Percentiles rank a stretch among this genome's conserved stretches.
These are phyloP conservation scores for Isichthys henryi DNA, from an alignment of 2,113 vertebrate genomes.

Conservation along the genomic window DNA sequence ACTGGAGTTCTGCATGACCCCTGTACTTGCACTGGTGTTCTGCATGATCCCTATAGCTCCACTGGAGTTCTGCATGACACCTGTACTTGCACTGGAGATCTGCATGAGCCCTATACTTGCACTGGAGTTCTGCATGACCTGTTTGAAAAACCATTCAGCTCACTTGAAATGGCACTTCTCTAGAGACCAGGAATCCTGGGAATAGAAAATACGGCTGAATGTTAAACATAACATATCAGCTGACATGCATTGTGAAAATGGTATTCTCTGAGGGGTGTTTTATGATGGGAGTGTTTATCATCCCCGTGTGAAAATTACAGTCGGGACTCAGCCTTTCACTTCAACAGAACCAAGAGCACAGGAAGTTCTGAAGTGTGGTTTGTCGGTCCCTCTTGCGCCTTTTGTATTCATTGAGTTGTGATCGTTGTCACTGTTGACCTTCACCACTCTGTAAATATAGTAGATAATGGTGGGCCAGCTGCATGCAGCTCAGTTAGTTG, in stretches of 20 bases:
- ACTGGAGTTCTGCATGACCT: background rate
- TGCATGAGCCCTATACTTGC: too few relatives aligned
- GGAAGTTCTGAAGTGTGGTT: background rate
- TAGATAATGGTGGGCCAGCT: background rate
- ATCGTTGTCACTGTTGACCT: background rate
- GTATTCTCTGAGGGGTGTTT: background rate
- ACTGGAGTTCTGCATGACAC: background rate
- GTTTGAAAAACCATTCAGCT: background rate
- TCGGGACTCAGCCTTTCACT: background rate
- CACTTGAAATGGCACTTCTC: background rate
- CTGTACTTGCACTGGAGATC: background rate
- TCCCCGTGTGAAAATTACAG: background rate
- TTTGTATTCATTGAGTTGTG: background rate
- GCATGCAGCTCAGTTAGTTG: background rate
- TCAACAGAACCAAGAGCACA: background rate
- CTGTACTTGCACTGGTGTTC: background rate
- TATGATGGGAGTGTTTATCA: background rate
- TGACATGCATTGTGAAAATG: background rate
- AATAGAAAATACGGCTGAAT: background rate
- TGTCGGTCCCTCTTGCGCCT: background rate
- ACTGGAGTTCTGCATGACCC: background rate
- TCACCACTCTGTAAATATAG: background rate
- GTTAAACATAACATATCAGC: background rate
- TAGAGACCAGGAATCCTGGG: background rate
- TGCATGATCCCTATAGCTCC: background rate